A percentile compares a stretch with the other conserved stretches of the same genome.
phyloP scores from a whole-genome alignment of 2,113 vertebrate species.

The Lepisosteus osseus region DNA sequence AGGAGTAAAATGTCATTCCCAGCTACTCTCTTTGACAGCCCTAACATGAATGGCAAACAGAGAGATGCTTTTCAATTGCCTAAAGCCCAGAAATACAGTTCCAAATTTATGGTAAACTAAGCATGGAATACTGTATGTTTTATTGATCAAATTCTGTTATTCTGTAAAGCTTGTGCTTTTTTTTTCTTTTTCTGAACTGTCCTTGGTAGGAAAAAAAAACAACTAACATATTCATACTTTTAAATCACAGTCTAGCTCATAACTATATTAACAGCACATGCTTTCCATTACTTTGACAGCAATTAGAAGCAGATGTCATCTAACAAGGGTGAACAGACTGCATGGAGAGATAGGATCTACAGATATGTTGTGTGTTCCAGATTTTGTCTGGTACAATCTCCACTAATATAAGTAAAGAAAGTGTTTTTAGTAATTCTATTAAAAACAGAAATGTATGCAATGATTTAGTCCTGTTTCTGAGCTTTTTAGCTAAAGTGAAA shows the following conservation, averaged over 20 bases:
- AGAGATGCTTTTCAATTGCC: background rate
- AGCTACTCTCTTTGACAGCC: conserved; percentile 14
- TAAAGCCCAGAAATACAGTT: background rate
- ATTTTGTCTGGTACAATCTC: background rate
- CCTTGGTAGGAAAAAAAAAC: background rate
- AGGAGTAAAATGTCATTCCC: conserved; percentile 25
- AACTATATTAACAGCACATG: conserved; percentile 6
- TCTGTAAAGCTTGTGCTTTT: background rate
- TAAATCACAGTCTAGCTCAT: background rate
- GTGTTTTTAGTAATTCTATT: too few species aligned
- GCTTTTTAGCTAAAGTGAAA: too few species aligned
- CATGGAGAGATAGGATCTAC: too few species aligned
- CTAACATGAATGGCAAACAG: background rate
- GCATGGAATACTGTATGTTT: background rate
- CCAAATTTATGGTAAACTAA: background rate
- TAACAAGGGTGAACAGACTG: background rate
- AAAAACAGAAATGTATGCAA: too few species aligned
- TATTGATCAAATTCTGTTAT: conserved; percentile 3
- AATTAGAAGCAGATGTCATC: conserved; percentile 14
- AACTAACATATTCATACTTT: background rate
- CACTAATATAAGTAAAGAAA: too few species aligned
- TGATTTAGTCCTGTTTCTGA: too few species aligned
- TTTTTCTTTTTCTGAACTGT: conserved; percentile 3
- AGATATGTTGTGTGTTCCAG: background rate
- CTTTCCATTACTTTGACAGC: background rate